Percentiles rank a stretch among this genome's conserved stretches.
Conservation (phyloP, 2,888 invertebrate species). For the Conus canariensis region DNA sequence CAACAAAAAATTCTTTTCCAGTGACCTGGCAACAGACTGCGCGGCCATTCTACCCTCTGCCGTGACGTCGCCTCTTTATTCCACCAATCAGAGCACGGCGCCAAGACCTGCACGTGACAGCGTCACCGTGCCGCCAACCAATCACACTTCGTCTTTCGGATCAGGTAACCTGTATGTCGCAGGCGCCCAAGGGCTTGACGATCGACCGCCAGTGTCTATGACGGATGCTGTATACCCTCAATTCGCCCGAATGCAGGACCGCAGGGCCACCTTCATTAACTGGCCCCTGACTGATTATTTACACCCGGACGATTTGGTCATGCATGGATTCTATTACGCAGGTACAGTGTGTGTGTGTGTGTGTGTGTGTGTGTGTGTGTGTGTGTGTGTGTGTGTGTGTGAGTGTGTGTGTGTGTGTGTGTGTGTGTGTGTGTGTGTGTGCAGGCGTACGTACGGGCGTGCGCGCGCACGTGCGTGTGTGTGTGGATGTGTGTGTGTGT, state of each 20-base stretch:
- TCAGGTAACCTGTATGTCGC: not conserved
- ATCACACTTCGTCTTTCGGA: not conserved
- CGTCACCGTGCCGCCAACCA: not conserved
- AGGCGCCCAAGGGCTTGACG: not conserved
- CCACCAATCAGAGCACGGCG: not conserved
- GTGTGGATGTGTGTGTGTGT: not conserved
- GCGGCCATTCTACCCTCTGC: not conserved
- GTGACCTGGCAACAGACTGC: constrained; percentile 25
- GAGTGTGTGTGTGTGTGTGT: not conserved
- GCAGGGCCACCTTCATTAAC: constrained; percentile 5
- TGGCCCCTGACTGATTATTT: constrained; percentile 24
- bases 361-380: not conserved
- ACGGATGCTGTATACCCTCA: constrained; percentile 30
- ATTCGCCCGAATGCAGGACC: not conserved
- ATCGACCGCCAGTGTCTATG: constrained; percentile 20
- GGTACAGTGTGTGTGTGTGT: constrained; percentile 21
- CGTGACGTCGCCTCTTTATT: not conserved
- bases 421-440: not conserved
- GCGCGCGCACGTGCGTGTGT: not conserved
- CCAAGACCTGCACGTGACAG: constrained; percentile 6
- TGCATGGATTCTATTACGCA: constrained; percentile 37
- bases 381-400: not conserved
- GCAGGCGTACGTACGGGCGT: not conserved
- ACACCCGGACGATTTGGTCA: constrained; percentile 16
- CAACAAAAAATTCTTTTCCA: not conserved